phyloP scores from a whole-genome alignment of 2,888 invertebrate species.

The Caenorhabditis doughertyi region DNA sequence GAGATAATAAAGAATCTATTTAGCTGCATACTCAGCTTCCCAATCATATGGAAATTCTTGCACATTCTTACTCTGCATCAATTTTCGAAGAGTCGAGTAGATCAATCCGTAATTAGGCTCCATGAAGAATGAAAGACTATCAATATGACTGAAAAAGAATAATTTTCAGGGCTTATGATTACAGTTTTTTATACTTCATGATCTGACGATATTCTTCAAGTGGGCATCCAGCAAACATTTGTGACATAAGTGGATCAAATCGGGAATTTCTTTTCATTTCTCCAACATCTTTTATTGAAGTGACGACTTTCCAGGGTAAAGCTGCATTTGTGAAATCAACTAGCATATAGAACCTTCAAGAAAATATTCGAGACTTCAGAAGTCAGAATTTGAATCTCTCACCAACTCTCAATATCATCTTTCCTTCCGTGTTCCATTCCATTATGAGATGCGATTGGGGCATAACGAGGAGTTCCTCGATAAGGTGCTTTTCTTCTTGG shows the following conservation, averaged over 20 bases:
- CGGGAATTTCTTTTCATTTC: slow-evolving; percentile 64
- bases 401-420: slow-evolving; percentile 77
- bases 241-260: slow-evolving; percentile 40
- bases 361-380: background rate
- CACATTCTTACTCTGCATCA: slow-evolving; percentile 54
- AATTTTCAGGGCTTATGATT: background rate
- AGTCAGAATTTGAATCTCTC: background rate
- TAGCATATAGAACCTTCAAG: slow-evolving; percentile 74
- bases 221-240: slow-evolving; percentile 64
- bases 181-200: slow-evolving; percentile 29
- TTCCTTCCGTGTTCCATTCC: slow-evolving; percentile 73
- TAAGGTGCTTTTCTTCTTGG: slow-evolving; percentile 75
- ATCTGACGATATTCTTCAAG: slow-evolving; percentile 63
- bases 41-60: slow-evolving; percentile 63
- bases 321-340: slow-evolving; percentile 78
- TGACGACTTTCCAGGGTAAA: slow-evolving; percentile 77
- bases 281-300: slow-evolving; percentile 74
- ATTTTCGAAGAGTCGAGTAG: slow-evolving; percentile 59
- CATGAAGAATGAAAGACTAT: slow-evolving; percentile 60
- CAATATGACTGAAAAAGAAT: slow-evolving; percentile 62
- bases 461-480: slow-evolving; percentile 78
- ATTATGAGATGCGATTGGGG: slow-evolving; percentile 75
- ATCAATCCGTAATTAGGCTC: slow-evolving; percentile 68
- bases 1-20: slow-evolving; percentile 5
- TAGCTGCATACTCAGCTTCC: slow-evolving; percentile 50